phyloP scores from a whole-genome alignment of 2,113 vertebrate species.

The Trogon melanurus region DNA sequence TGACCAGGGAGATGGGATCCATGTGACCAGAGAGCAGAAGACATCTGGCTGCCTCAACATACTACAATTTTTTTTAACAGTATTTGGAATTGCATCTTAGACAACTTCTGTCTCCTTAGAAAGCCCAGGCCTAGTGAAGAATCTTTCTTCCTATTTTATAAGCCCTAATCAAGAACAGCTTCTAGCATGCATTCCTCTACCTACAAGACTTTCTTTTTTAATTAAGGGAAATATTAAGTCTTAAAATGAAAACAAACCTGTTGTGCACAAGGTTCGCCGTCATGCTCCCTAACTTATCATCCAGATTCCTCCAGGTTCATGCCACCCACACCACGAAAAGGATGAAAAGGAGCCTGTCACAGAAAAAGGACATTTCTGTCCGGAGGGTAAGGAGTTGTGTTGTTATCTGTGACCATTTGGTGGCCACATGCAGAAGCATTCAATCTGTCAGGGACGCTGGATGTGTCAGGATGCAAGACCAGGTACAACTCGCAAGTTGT shows the following conservation, averaged over 20 bases:
- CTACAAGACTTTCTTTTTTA: background rate
- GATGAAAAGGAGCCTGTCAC: background rate
- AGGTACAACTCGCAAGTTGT: background rate
- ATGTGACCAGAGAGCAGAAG: background rate
- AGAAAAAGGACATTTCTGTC: background rate
- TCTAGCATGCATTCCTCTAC: background rate
- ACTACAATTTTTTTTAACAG: no score
- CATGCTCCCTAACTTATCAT: background rate
- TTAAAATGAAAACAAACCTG: background rate
- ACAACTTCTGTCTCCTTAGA: background rate
- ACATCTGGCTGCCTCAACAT: background rate
- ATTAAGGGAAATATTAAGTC: background rate
- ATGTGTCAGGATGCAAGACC: background rate
- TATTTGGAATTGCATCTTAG: background rate
- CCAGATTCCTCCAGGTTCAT: background rate
- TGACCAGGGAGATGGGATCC: background rate
- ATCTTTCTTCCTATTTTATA: background rate
- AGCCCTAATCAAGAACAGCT: background rate
- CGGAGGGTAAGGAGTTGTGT: background rate
- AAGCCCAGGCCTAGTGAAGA: background rate
- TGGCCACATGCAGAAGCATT: background rate
- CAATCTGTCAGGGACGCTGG: background rate
- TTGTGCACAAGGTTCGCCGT: background rate
- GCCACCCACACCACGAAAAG: fast-evolving
- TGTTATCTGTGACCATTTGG: background rate